Evolutionary conservation across 2,797 vertebrate species (phyloP), one percentile per base, ranked within the genome.

Genomic region (Distichodus sexfasciatus): DNA sequence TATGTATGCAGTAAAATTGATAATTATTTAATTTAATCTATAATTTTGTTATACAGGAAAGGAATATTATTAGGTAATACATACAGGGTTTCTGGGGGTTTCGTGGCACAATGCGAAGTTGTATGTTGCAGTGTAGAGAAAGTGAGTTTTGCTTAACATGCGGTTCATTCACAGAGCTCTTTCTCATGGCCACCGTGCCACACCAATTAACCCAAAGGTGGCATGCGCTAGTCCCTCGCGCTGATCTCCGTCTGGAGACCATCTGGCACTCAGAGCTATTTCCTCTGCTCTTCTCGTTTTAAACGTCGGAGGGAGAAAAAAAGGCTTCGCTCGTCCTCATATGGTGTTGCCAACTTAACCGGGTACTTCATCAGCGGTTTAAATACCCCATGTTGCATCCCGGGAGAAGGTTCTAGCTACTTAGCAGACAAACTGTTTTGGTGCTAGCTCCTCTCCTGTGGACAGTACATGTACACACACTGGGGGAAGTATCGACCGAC

Each of bases 151-250:
- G 31, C 59, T 68, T 40, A 54, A 62, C 50, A 29, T 38, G 29
- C 31, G 31, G 26, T 66, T 66, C 36, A 61, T 69, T 76, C 41
- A 35, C 28, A 12, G 3, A 35, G 31, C 1, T 41, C 6, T 6
- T 64, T 65, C 47, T 47, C 19, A 68, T 9, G 38, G 41, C 57
- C 46, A 57, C 33, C 50, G 50, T 54, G 38, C 41, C 17, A 24
- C 36, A 58, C 24, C 62, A 76, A 69, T 72, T 66, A 77, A 66
- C 55, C 58, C n/a, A 23, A 51, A 36, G 59, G 43, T 50, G 57
- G 48, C 67, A 43, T 35, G 10, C 11, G 53, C 23, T 28, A 40
- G 41, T 59, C 36, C 9, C 1, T 4, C 9, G 29, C 44, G 38
- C 38, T 72, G 60, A 72, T 66, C 46, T 61, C 55, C 43, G n/a